Evolutionary conservation across 2,888 invertebrate genomes (phyloP).

Genomic region (Melanophora roralis): DNA sequence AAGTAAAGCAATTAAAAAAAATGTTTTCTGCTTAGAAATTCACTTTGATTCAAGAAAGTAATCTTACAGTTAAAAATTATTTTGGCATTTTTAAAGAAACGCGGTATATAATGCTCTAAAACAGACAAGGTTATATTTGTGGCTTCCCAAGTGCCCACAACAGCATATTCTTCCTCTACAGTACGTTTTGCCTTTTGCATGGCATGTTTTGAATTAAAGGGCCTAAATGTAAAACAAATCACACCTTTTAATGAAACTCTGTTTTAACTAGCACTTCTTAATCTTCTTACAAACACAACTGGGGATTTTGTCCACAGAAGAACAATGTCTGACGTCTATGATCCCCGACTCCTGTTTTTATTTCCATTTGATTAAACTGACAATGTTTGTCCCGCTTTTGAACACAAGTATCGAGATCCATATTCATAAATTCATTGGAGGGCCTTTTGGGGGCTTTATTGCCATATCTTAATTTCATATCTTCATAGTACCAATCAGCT

Average conservation of each 20-base stretch:
- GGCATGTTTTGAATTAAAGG: constrained; percentile 89
- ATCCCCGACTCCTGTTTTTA: constrained; percentile 88
- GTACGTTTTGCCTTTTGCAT: constrained; percentile 89
- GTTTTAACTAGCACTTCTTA: neutral
- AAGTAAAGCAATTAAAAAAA: neutral
- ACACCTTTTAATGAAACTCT: neutral
- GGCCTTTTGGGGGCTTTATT: constrained; percentile 72
- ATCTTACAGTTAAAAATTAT: constrained; percentile 86
- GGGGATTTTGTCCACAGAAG: constrained; percentile 91
- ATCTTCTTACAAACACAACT: constrained; percentile 84
- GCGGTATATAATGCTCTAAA: constrained; percentile 89
- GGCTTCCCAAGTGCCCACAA: constrained; percentile 92
- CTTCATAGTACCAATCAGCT: constrained; percentile 92
- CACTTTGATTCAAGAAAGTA: neutral
- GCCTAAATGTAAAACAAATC: constrained; percentile 81
- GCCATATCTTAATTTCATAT: constrained; percentile 80
- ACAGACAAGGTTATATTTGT: constrained; percentile 90
- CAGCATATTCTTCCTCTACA: constrained; percentile 91
- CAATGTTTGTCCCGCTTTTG: constrained; percentile 87
- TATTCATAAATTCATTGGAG: constrained; percentile 83
- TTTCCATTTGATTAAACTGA: constrained; percentile 86
- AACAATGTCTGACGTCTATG: constrained; percentile 91
- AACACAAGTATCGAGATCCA: constrained; percentile 93
- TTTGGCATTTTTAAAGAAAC: constrained; percentile 87
- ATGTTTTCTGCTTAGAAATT: neutral